These are phyloP conservation scores for Rhea americana DNA, from an alignment of 2,113 vertebrate species.

Conservation along the genomic window DNA sequence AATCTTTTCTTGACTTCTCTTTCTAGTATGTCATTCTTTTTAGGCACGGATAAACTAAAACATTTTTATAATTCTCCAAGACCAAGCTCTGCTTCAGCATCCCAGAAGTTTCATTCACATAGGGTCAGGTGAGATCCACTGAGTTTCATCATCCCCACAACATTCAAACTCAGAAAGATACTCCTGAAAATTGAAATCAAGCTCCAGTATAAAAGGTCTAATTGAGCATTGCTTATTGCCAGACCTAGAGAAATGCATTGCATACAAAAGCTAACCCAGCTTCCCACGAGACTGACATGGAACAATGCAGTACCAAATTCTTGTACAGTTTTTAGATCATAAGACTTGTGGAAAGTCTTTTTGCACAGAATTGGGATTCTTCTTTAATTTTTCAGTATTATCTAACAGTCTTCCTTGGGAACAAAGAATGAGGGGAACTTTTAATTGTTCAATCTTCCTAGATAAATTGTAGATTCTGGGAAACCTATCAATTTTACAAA, in stretches of 20 bases:
- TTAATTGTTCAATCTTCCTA: not conserved
- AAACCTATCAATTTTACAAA: not conserved
- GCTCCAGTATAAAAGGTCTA: not conserved
- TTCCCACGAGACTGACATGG: not conserved
- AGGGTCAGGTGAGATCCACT: accelerated
- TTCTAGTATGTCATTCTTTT: not conserved
- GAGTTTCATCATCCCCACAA: not conserved
- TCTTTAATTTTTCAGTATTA: not conserved
- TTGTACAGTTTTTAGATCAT: not conserved
- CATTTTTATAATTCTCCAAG: not conserved
- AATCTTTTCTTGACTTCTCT: not conserved
- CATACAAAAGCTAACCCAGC: not conserved
- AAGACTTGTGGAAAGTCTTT: not conserved
- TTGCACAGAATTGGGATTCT: not conserved
- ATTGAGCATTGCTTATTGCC: not conserved
- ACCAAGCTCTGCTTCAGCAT: not conserved
- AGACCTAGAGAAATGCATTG: not conserved
- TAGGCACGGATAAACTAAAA: not conserved
- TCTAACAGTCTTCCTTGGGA: not conserved
- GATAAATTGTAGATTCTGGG: not conserved
- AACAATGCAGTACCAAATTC: not conserved
- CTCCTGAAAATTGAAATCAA: not conserved
- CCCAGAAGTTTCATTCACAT: not conserved
- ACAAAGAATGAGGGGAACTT: not conserved
- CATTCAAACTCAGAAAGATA: too few species aligned